Evolutionary conservation across 2,888 invertebrate species (phyloP).

Genomic region (Bursaphelenchus okinawaensis): DNA sequence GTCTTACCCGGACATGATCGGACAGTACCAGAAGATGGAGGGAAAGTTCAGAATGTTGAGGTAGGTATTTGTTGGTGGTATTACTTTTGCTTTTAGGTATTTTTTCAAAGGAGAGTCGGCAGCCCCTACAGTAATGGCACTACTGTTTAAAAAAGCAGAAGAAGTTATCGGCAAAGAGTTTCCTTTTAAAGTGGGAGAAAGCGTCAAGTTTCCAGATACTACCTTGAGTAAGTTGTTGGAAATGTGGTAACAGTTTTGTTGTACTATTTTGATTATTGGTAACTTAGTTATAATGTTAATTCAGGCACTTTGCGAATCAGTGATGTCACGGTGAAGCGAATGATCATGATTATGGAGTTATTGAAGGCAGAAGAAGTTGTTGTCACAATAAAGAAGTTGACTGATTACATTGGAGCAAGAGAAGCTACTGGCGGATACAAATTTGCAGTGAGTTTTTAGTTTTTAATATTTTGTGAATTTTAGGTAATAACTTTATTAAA

Average conservation of each 20-base stretch:
- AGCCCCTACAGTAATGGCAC: not conserved
- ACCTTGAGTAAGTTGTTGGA: slow-evolving; percentile 37
- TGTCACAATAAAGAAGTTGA: slow-evolving; percentile 37
- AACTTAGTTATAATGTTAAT: not conserved
- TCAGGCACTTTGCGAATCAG: slow-evolving; percentile 48
- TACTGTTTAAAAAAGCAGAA: slow-evolving; percentile 30
- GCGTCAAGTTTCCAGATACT: slow-evolving; percentile 47
- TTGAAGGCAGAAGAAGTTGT: slow-evolving; percentile 30
- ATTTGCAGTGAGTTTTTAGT: slow-evolving; percentile 29
- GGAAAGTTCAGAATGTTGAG: slow-evolving; percentile 46
- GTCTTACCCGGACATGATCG: slow-evolving; percentile 39
- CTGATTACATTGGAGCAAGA: slow-evolving; percentile 30
- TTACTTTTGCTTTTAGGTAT: slow-evolving; percentile 31
- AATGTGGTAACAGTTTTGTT: not conserved
- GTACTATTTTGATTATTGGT: too few species aligned
- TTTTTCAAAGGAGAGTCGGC: slow-evolving; percentile 35
- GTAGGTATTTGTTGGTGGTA: slow-evolving; percentile 27
- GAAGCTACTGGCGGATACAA: slow-evolving; percentile 43
- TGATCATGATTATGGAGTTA: slow-evolving; percentile 30
- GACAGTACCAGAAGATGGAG: slow-evolving; percentile 53
- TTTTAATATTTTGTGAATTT: slow-evolving; percentile 13
- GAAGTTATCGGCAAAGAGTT: slow-evolving; percentile 33
- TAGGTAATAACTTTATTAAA: too few species aligned
- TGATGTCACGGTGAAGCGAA: slow-evolving; percentile 42
- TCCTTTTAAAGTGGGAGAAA: slow-evolving; percentile 49